Base-by-base conservation (phyloP, 2,888 invertebrate species). In the Helleia helle region DNA sequence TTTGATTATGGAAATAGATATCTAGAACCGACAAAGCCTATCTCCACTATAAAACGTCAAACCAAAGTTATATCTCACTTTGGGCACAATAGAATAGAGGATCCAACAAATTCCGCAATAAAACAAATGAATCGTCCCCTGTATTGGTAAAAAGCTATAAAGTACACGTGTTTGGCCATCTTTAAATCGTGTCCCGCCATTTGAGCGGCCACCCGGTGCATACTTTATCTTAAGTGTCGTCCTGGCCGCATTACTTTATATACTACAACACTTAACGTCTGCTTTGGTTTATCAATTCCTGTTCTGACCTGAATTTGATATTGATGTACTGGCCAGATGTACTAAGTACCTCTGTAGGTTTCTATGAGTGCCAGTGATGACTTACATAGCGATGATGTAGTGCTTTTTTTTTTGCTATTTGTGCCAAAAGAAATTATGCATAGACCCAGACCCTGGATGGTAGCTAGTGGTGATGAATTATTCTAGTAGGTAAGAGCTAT, bases 101-200 rank as follows among this genome's bases (percentile, higher is more conserved):
- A 31, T 31, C 31, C 12, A 9, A 30, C 40, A 25, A 31, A 31
- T 26, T 30, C 25, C 30, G 42, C 39, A 40, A 43, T 50, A 50
- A 46, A 50, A 48, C 34, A 47, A 28, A 38, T 22, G 18, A 47
- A 49, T 48, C 30, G 42, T 46, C 42, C 38, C 34, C 42, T 37
- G 46, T 47, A 46, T 50, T 43, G 46, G 48, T 42, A 39, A 38
- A 44, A 25, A 44, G 49, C 40, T 46, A 51, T 54, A 54, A 46
- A 53, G 48, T 46, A 50, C 50, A 54, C 50, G 44, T 50, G 54
- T 41, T 44, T 43, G 50, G 47, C 44, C 48, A 53, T 56, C 52
- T 51, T 47, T n/a, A 43, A 46, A 43, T 41, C 53, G 50, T 53
- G 54, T 44, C 43, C 38, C 29, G 27, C 38, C 11, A 36, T 38